Base-by-base conservation (phyloP, 2,113 vertebrate species). In the Ascaphus truei region DNA sequence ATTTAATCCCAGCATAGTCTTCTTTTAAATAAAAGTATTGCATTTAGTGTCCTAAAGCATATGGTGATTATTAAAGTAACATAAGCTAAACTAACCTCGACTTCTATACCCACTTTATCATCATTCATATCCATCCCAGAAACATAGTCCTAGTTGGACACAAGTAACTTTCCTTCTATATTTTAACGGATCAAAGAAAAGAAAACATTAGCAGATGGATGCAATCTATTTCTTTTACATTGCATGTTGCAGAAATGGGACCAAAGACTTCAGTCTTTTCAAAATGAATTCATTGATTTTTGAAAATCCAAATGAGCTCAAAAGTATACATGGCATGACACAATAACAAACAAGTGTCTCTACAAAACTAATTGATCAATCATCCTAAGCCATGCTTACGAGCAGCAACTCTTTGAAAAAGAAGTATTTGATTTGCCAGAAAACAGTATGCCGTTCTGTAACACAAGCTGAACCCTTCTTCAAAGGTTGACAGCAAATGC, bases 1-100 rank as follows among this genome's bases (percentile, higher is more conserved):
- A 74, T 81, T 83, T 81, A 84, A 80, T 72, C 61, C 37, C n/a
- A n/a, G n/a, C n/a, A n/a, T 29, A 74, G 68, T 43, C 72, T 29
- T 66, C 68, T 39, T 74, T 76, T 67, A 75, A 76, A 76, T 73
- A 79, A 72, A 74, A 59, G 23, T 64, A 61, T 43, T 62, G 3
- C 60, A 79, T 73, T 75, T 72, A 76, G 65, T 72, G 73, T 74
- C 74, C 74, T 62, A 62, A 79, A 83, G 77, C 36, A 77, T 13
- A 75, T 57, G 59, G 79, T 36, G 10, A 77, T 68, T 68, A 74
- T 75, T 50, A 77, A 27, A 68, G 43, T 80, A 74, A 43, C 75
- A n/a, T n/a, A n/a, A n/a, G n/a, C 39, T 66, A 68, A 80, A 66
- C 71, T 71, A 74, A 77, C 73, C 6, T 52, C 8, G 36, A 18